These are phyloP conservation scores for Eulithis testata DNA, from an alignment of 2,888 invertebrate species.

Conservation along the genomic window DNA sequence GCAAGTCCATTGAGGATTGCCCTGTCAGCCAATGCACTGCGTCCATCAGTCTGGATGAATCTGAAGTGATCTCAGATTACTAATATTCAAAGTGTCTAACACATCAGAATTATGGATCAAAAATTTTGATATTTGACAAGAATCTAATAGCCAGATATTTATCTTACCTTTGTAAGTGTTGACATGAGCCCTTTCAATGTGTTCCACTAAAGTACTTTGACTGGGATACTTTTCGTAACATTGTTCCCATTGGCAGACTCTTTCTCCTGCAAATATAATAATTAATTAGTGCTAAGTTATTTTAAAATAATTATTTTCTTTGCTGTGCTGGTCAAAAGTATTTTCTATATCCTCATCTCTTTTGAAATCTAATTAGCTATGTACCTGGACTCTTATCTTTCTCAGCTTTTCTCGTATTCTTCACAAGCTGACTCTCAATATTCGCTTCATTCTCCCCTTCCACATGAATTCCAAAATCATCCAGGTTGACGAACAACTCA, in stretches of 20 bases:
- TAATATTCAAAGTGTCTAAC: too few species aligned
- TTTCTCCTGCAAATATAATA: conserved; percentile 65
- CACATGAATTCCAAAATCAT: conserved; percentile 73
- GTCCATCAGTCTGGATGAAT: too few species aligned
- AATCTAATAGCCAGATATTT: too few species aligned
- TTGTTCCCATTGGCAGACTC: conserved; percentile 92
- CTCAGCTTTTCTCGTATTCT: conserved; percentile 56
- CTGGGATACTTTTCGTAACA: conserved; percentile 92
- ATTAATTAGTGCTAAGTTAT: background rate
- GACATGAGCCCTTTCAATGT: conserved; percentile 94
- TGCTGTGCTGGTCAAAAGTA: too few species aligned
- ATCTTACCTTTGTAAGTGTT: conserved; percentile 89
- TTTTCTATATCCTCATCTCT: too few species aligned
- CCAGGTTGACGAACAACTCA: conserved; percentile 76
- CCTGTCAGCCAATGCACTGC: too few species aligned
- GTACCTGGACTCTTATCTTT: conserved; percentile 71
- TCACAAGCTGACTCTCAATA: conserved; percentile 41
- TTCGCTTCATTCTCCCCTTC: conserved; percentile 60
- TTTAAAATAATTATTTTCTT: too few species aligned
- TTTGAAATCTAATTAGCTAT: too few species aligned
- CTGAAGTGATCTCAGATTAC: too few species aligned
- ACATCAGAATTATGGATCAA: too few species aligned
- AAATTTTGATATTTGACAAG: too few species aligned
- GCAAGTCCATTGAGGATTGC: too few species aligned
- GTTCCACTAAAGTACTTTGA: conserved; percentile 91